Base-by-base conservation (phyloP, 2,113 vertebrate species). In the Clarias magur region DNA sequence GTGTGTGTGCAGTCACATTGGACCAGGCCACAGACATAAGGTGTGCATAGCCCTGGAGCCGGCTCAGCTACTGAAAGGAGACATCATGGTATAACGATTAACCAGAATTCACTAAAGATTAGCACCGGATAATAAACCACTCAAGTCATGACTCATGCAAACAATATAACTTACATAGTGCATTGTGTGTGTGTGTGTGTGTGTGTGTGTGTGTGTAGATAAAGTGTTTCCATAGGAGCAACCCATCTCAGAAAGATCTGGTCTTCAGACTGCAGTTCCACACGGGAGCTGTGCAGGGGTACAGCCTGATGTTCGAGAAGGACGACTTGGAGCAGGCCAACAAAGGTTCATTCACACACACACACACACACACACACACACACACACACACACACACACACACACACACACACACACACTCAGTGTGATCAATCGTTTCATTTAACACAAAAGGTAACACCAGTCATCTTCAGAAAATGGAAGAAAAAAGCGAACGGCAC, bases 191-290 rank as follows among this genome's bases (percentile, higher is more conserved):
- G 63, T 67, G 70, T 73, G 70, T 73, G 70, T 73, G 34, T 42
- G 70, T 72, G 70, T 56, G 48, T 54, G 48, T 78, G 75, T 83
- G 25, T 60, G 87, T 88, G 1, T 90, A 99, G 98, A 93, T 99
- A 13, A 99, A 99, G 87, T 99, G 98, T 91, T 99, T 97, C 70
- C 97, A 98, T 89, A 97, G 96, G 93, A 96, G 96, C 81, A 95
- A 95, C 27, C 94, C 95, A 0, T 93, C 95, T 56, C 96, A 95
- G 30, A 94, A 96, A 0, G 96, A 97, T 30, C 94, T 95, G 4
- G 85, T 99, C 88, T 99, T 99, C 94, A 95, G 96, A 38, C 94
- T 99, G 88, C 98, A 99, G 94, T 98, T 99, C 93, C 98, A 99
- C 94, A 98, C 97, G 0, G 98, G 97, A 81, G 95, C 97, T 4